Conservation (phyloP, 2,113 vertebrate genomes). For the Caranx melampygus region DNA sequence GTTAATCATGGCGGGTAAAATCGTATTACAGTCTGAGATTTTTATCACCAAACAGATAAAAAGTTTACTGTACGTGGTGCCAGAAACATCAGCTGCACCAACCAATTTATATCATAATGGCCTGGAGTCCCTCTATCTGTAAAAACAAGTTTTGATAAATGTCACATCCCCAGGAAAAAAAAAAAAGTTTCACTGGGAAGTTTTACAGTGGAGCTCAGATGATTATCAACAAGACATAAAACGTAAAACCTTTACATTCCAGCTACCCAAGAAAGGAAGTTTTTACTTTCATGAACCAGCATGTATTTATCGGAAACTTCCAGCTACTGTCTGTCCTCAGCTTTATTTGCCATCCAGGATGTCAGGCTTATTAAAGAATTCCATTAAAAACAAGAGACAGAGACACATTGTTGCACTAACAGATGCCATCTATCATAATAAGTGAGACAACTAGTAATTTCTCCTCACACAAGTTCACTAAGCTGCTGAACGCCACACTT, state of each 20-base stretch:
- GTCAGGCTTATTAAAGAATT: not conserved
- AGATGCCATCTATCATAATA: slow-evolving; percentile 46
- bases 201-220: slow-evolving; percentile 11
- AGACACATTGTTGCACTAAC: slow-evolving; percentile 26
- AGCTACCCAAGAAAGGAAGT: not conserved
- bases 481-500: slow-evolving; percentile 40
- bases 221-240: not conserved
- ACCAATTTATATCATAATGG: slow-evolving; percentile 10
- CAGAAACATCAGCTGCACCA: slow-evolving; percentile 36
- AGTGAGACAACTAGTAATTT: slow-evolving; percentile 30
- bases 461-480: slow-evolving; percentile 24
- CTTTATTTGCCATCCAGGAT: slow-evolving; percentile 4
- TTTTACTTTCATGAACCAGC: not conserved
- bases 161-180: not conserved
- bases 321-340: not conserved
- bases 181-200: slow-evolving; percentile 30
- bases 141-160: slow-evolving; percentile 38
- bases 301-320: not conserved
- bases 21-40: slow-evolving; percentile 34
- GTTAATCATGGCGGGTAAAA: slow-evolving; percentile 58
- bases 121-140: slow-evolving; percentile 1
- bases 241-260: not conserved
- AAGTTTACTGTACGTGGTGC: slow-evolving; percentile 36
- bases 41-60: slow-evolving; percentile 49
- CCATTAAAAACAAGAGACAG: slow-evolving; percentile 33